phyloP scores from a whole-genome alignment of 2,113 vertebrate species.

The Saccopteryx bilineata region DNA sequence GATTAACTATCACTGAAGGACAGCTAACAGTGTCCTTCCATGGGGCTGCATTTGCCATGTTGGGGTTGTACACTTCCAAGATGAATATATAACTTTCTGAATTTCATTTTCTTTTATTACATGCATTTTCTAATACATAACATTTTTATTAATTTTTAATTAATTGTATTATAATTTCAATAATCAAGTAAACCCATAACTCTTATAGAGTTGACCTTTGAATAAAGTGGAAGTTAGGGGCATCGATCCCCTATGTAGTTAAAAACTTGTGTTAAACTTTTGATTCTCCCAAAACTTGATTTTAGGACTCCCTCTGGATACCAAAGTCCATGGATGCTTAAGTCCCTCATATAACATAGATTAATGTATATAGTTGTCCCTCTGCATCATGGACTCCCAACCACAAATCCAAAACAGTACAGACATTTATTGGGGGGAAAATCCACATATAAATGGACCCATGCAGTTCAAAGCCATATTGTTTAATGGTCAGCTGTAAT shows the following conservation, averaged over 20 bases:
- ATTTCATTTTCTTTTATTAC: conserved; percentile 9
- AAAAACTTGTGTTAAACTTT: neutral
- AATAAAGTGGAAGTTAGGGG: neutral
- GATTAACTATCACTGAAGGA: neutral
- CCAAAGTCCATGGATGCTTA: neutral
- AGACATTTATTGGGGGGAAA: neutral
- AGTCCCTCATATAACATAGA: neutral
- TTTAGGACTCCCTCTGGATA: neutral
- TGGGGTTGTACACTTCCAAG: neutral
- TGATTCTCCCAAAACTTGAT: neutral
- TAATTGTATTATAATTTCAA: conserved; percentile 26
- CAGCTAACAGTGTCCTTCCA: fast-evolving
- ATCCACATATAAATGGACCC: neutral
- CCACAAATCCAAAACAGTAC: neutral
- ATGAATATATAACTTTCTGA: neutral
- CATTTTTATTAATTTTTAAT: conserved; percentile 22
- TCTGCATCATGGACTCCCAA: neutral
- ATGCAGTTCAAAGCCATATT: neutral
- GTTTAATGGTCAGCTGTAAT: neutral
- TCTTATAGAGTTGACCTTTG: neutral
- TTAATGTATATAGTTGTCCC: neutral
- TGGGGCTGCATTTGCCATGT: neutral
- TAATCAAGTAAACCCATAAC: neutral
- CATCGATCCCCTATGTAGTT: neutral
- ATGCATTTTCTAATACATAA: neutral